A percentile compares a stretch with the other conserved stretches of the same genome.
Conservation (phyloP, 2,797 vertebrate species). For the Threskiornis aethiopicus region DNA sequence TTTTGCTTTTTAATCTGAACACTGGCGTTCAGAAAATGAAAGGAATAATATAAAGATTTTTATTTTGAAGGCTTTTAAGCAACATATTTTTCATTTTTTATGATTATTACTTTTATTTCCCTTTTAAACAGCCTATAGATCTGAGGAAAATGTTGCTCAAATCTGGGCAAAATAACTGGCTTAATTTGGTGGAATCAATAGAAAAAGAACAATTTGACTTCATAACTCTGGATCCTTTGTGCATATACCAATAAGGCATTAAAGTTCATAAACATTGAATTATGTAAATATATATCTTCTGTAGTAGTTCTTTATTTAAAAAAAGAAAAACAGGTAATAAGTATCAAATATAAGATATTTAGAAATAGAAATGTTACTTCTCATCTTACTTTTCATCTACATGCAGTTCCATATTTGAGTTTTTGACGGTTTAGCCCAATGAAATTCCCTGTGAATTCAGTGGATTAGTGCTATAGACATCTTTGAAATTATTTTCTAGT, state of each 20-base stretch:
- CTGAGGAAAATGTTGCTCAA: background rate
- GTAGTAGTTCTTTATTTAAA: background rate
- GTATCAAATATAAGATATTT: background rate
- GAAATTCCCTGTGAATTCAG: background rate
- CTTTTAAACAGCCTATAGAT: background rate
- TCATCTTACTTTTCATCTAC: background rate
- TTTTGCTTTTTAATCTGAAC: background rate
- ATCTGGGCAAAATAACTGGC: background rate
- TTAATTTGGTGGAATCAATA: background rate
- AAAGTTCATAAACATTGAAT: background rate
- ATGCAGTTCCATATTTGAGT: background rate
- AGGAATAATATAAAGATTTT: background rate
- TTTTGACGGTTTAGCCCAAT: background rate
- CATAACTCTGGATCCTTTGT: background rate
- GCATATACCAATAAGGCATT: background rate
- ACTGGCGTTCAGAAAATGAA: background rate
- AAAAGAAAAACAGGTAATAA: background rate
- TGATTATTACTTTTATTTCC: background rate
- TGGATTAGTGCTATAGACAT: background rate
- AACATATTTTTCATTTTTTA: background rate
- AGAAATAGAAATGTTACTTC: background rate
- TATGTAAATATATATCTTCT: background rate
- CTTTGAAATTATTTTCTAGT: background rate
- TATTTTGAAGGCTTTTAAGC: background rate
- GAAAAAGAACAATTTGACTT: background rate